Conservation (phyloP, 2,113 vertebrate species). For the Eudyptes chrysolophus region DNA sequence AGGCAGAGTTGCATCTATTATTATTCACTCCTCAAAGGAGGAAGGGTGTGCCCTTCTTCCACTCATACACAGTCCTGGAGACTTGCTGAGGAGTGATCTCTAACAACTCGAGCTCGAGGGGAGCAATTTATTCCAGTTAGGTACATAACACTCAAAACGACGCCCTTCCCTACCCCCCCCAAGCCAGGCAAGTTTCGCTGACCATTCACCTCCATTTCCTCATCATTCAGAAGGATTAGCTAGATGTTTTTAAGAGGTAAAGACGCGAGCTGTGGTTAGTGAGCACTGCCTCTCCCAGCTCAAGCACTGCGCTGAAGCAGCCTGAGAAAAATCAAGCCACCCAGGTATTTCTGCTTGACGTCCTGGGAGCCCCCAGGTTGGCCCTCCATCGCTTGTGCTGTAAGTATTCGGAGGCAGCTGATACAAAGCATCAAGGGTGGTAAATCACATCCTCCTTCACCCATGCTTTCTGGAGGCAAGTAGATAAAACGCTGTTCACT, state of each 20-base stretch:
- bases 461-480: not conserved
- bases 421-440: not conserved
- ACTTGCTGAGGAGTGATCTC: not conserved
- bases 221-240: not conserved
- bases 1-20: not conserved
- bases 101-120: not conserved
- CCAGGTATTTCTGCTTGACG: accelerated
- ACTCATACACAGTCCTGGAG: not conserved
- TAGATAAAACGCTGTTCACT: not conserved
- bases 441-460: conserved; percentile 21
- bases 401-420: not conserved
- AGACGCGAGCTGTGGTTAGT: not conserved
- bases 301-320: not conserved
- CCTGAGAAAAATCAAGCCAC: not conserved
- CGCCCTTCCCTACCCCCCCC: not conserved
- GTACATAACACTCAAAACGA: not conserved
- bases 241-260: not conserved
- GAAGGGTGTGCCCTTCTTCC: not conserved
- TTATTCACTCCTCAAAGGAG: not conserved
- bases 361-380: not conserved
- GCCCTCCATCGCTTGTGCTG: not conserved
- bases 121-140: not conserved
- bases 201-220: conserved; percentile 1
- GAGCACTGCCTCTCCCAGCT: not conserved
- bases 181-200: not conserved